Evolutionary conservation across 1,140 invertebrate species (phyloP).

Genomic region (Drosophila ercepeae): DNA sequence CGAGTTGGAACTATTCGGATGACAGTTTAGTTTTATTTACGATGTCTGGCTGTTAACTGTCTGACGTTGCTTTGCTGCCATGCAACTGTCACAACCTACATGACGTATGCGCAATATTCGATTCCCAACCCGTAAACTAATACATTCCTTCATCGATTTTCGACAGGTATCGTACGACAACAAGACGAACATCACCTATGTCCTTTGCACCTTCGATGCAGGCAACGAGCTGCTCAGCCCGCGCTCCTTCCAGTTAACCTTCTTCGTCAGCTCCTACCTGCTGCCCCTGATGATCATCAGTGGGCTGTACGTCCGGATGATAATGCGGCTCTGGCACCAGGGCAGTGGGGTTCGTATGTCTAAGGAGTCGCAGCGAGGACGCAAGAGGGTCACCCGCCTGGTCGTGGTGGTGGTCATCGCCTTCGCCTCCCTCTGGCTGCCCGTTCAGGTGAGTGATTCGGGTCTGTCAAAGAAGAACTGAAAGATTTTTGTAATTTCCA

Average conservation of each 20-base stretch:
- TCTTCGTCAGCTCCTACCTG: constrained; percentile 87
- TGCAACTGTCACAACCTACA: constrained; percentile 54
- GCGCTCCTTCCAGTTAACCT: constrained; percentile 67
- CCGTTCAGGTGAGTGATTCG: constrained; percentile 90
- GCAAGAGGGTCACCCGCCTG: constrained; percentile 95
- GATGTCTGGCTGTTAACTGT: constrained; percentile 36
- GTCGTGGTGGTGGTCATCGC: constrained; percentile 97
- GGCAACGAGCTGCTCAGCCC: constrained; percentile 30
- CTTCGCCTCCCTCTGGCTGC: constrained; percentile 98
- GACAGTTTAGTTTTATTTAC: constrained; percentile 55
- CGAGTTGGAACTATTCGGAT: constrained; percentile 50
- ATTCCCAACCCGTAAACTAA: background rate
- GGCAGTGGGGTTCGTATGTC: constrained; percentile 89
- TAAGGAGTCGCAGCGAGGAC: constrained; percentile 89
- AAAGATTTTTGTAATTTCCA: too few relatives aligned
- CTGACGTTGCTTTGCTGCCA: constrained; percentile 20
- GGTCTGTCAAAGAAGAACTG: background rate
- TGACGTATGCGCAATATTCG: constrained; percentile 56
- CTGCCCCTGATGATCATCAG: constrained; percentile 93
- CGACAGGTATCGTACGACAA: constrained; percentile 36
- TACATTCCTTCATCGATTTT: background rate
- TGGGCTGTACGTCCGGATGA: constrained; percentile 95
- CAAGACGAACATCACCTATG: constrained; percentile 45
- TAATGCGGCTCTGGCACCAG: constrained; percentile 93
- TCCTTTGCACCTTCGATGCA: constrained; percentile 47